Percentiles rank a stretch among this genome's conserved stretches.
phyloP scores from a whole-genome alignment of 2,113 vertebrate species.

The Ariopsis seemanni region DNA sequence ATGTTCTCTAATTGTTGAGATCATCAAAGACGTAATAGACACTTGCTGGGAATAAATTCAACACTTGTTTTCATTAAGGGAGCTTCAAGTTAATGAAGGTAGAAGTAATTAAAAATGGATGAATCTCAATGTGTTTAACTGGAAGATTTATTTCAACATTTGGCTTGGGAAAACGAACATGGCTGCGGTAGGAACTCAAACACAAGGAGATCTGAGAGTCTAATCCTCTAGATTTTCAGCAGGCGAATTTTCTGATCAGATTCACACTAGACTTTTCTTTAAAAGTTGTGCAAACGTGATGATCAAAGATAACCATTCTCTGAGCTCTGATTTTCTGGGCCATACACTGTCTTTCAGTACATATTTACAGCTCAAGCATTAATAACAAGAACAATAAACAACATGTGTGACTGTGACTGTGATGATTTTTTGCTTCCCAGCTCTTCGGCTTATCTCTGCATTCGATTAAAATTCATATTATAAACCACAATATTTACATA shows the following conservation, averaged over 20 bases:
- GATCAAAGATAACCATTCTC: slow-evolving; percentile 17
- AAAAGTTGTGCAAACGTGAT: neutral
- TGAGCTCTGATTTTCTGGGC: neutral
- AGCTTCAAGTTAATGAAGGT: slow-evolving; percentile 87
- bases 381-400: neutral
- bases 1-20: slow-evolving; percentile 96
- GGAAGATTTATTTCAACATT: slow-evolving; percentile 89
- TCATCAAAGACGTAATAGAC: slow-evolving; percentile 95
- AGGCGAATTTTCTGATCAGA: slow-evolving; percentile 10
- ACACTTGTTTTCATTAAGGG: slow-evolving; percentile 82
- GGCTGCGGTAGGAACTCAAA: slow-evolving; percentile 66
- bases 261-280: neutral
- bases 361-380: neutral
- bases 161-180: slow-evolving; percentile 82
- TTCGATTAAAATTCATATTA: neutral
- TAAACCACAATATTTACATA: neutral
- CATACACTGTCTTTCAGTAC: neutral
- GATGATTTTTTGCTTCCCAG: neutral
- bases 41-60: slow-evolving; percentile 93
- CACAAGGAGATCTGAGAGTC: slow-evolving; percentile 44
- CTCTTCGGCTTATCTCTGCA: neutral
- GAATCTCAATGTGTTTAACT: slow-evolving; percentile 91
- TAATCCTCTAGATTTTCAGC: slow-evolving; percentile 38
- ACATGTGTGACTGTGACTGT: neutral
- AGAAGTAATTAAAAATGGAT: slow-evolving; percentile 96